Base-by-base conservation (phyloP, 1,140 invertebrate species). In the Propsilocerus akamusi region DNA sequence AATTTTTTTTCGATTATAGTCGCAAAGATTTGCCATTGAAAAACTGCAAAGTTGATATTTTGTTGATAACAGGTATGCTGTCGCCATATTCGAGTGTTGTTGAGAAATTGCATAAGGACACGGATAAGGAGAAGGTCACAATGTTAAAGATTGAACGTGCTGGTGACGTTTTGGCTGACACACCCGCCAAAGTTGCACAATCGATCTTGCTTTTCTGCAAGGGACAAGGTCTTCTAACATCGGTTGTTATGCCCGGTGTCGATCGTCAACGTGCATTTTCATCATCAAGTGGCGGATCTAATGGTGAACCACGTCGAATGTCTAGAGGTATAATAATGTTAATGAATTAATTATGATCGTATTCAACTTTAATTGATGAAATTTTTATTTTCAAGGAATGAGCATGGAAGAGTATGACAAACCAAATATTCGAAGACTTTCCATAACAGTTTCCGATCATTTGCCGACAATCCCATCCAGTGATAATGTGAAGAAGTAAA, bases 361-460 rank as follows among this genome's bases (percentile, higher is more conserved):
- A 65, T 54, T 26, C 7, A 54, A 56, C 11, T 52, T 51, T 22
- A 59, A 56, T 51, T 58, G 58, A 22, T 52, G 52, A 24, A 55
- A 74, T 1, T 72, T 74, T 52, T 70, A 80, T 57, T 78, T 76
- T 0, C 71, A 77, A 25, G 77, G 76, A 32, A 78, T 81, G 70
- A 77, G 74, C 41, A 88, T 88, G 83, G 84, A 88, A 62, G 83
- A 88, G 55, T 85, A 85, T 60, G 81, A 85, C 65, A 78, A 76
- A 54, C 81, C 81, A 25, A 83, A 83, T 66, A 78, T 83, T 51
- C 67, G 81, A 32, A 69, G 81, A n/a, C 72, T 83, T 26, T 83
- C 80, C 51, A 74, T 83, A 59, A 78, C 77, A 3, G 70, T 72
- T 10, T 57, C 50, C 54, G 56, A 52, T 28, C 49, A 41, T 20